A percentile compares a stretch with the other conserved stretches of the same genome.
Evolutionary conservation across 2,797 vertebrate genomes (phyloP).

Genomic region (Acridotheres tristis): DNA sequence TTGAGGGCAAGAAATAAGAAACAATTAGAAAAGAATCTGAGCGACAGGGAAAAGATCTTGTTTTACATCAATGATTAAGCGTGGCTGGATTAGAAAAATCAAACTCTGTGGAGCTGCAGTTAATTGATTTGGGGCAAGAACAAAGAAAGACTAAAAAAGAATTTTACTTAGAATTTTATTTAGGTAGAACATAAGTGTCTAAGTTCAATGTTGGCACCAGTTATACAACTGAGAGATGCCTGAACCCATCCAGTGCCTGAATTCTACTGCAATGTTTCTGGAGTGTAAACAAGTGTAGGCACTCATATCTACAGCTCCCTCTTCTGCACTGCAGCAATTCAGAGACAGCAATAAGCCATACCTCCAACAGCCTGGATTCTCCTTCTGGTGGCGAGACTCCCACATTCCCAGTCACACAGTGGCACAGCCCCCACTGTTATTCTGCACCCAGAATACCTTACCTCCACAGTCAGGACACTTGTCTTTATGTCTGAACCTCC

Average conservation of each 20-base stretch:
- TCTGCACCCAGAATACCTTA: not conserved
- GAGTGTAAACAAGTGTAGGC: not conserved
- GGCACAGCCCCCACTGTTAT: not conserved
- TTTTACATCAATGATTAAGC: not conserved
- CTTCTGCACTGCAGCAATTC: not conserved
- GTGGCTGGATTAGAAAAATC: not conserved
- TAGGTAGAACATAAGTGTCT: not conserved
- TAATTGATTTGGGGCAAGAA: slow-evolving; percentile 1
- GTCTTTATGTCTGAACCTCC: not conserved
- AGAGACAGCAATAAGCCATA: not conserved
- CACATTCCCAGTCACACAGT: not conserved
- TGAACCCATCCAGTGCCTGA: not conserved
- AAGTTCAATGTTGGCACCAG: not conserved
- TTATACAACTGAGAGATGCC: not conserved
- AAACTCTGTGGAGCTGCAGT: not conserved
- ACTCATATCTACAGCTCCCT: not conserved
- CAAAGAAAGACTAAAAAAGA: not conserved
- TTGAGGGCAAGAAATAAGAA: not conserved
- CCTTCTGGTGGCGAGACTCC: not conserved
- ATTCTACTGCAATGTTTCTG: not conserved
- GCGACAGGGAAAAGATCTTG: not conserved
- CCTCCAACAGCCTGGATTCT: not conserved
- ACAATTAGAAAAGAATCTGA: not conserved
- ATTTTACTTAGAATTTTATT: not conserved
- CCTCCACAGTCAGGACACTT: not conserved